Conservation (phyloP, 2,797 vertebrate species). For the Euthynnus affinis region DNA sequence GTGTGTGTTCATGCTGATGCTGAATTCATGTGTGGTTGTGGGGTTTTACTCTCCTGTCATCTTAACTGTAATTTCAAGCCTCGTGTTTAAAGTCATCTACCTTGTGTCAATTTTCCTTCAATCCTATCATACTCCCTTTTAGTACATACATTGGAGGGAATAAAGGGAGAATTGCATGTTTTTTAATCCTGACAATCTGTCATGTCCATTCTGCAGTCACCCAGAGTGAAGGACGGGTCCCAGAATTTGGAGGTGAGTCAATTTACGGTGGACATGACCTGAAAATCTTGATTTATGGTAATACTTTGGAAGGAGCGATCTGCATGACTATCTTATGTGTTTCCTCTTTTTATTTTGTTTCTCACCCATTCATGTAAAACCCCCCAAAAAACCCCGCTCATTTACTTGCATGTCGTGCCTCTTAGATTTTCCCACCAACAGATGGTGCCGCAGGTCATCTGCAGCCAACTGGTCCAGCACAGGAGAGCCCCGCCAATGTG, state of each 20-base stretch:
- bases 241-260: conserved; percentile 93
- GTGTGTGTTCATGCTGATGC: conserved; percentile 24
- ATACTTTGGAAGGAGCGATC: conserved; percentile 51
- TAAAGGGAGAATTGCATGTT: conserved; percentile 72
- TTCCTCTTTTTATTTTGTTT: conserved; percentile 8
- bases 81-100: conserved; percentile 34
- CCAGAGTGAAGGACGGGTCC: conserved; percentile 93
- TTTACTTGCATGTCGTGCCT: conserved; percentile 23
- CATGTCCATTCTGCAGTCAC: conserved; percentile 90
- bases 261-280: conserved; percentile 76
- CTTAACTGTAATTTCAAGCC: conserved; percentile 42
- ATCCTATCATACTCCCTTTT: conserved; percentile 54
- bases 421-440: conserved; percentile 88
- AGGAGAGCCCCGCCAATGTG: conserved; percentile 82
- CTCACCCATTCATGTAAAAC: not conserved
- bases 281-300: conserved; percentile 61
- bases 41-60: conserved; percentile 55
- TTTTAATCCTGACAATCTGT: conserved; percentile 84
- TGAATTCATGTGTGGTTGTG: conserved; percentile 55
- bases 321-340: conserved; percentile 71
- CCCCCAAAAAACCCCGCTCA: not conserved
- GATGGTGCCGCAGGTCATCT: conserved; percentile 87
- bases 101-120: conserved; percentile 59
- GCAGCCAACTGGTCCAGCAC: conserved; percentile 82
- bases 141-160: conserved; percentile 43